These are phyloP conservation scores for Acrobasis suavella DNA, from an alignment of 2,888 invertebrate genomes.

Conservation along the genomic window DNA sequence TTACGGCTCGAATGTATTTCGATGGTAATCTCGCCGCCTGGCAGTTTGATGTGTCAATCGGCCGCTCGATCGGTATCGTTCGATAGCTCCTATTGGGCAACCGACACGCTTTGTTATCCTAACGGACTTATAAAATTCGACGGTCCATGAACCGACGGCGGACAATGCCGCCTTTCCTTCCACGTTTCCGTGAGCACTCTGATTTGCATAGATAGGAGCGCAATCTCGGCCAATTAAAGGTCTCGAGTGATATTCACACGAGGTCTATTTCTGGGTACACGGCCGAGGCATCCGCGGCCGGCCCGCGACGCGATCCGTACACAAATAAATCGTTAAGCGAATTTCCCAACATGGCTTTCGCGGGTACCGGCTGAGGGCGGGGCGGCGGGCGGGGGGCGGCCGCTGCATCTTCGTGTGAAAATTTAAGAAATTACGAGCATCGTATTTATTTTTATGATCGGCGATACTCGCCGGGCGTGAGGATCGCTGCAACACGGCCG, in stretches of 20 bases:
- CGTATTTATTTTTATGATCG: slow-evolving; percentile 59
- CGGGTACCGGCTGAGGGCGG: slow-evolving; percentile 51
- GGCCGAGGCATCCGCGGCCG: slow-evolving; percentile 49
- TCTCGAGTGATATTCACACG: slow-evolving; percentile 47
- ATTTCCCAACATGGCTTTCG: slow-evolving; percentile 77
- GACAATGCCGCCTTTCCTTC: slow-evolving; percentile 56
- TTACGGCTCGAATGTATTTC: slow-evolving; percentile 69
- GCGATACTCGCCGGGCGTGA: slow-evolving; percentile 44
- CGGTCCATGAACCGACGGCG: slow-evolving; percentile 55
- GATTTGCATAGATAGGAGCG: slow-evolving; percentile 40
- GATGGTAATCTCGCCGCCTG: slow-evolving; percentile 71
- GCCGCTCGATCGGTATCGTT: slow-evolving; percentile 67
- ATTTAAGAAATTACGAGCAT: slow-evolving; percentile 61
- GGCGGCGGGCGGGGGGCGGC: slow-evolving; percentile 43
- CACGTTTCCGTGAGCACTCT: slow-evolving; percentile 39
- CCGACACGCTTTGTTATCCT: slow-evolving; percentile 76
- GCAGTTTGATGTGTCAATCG: slow-evolving; percentile 80
- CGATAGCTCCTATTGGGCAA: slow-evolving; percentile 76
- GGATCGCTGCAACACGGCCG: slow-evolving; percentile 46
- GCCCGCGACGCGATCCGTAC: slow-evolving; percentile 54
- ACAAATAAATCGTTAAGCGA: slow-evolving; percentile 74
- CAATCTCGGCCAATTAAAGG: slow-evolving; percentile 42
- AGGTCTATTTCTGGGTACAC: slow-evolving; percentile 46
- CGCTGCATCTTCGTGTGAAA: slow-evolving; percentile 64
- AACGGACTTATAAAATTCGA: slow-evolving; percentile 72